Evolutionary conservation across 2,888 invertebrate genomes (phyloP), one percentile per base, ranked within the genome.

Genomic region (Meiosimyza platycephala): DNA sequence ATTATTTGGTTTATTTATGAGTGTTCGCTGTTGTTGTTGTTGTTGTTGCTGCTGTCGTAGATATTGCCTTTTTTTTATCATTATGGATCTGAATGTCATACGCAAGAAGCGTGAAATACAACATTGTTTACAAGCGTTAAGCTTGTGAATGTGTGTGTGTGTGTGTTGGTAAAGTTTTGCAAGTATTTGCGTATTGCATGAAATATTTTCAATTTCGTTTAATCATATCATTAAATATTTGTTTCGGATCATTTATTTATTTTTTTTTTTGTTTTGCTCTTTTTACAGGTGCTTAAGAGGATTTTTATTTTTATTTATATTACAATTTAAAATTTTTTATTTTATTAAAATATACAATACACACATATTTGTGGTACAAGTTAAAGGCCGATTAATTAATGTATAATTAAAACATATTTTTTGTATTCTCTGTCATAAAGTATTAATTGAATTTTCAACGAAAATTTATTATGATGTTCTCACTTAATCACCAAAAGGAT

Each of bases 191-290:
- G 63, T 47, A 13, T 57, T 57, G 48, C 47, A 16, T n/a, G 22
- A 51, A 64, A 64, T 12, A 64, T 64, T 64, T 64, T 28, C 64
- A 51, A 64, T 64, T 64, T 51, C 50, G 51, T 18, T 51, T 64
- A 64, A 64, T 64, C 28, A 50, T 64, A 13, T 18, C 51, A 28
- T 64, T 51, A 22, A 16, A 18, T 64, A 12, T 64, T 40, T 28
- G 51, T 64, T 22, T 64, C 64, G 51, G 15, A 28, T 64, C 51
- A 64, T 64, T 51, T 63, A 63, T 63, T 64, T 22, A 40, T 60
- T 50, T 6, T 64, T 47, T 2, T n/a, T 62, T 47, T 33, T 62
- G n/a, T 50, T 51, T 64, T 64, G 64, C 28, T 51, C 51, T n/a
- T 51, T 51, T 64, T 64, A 50, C 64, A 64, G 64, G 64, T 64